Conservation (phyloP, 2,113 vertebrate genomes). For the Sus scrofa region DNA sequence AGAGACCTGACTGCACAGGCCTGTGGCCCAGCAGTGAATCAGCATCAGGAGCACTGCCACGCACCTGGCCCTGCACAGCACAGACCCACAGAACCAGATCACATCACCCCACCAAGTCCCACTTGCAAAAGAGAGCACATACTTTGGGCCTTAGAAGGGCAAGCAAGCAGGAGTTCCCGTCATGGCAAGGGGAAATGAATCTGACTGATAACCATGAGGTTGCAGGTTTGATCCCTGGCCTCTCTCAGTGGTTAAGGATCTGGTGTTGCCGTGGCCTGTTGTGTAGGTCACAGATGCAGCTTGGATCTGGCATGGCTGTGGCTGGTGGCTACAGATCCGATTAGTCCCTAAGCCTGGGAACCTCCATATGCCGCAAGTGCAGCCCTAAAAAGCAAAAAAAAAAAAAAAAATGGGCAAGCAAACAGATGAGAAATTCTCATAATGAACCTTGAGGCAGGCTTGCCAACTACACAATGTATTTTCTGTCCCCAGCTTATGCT, state of each 20-base stretch:
- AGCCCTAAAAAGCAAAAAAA: too few relatives aligned
- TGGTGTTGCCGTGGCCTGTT: too few relatives aligned
- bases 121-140: neutral
- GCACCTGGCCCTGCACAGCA: fast-evolving
- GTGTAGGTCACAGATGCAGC: too few relatives aligned
- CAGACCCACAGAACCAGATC: neutral
- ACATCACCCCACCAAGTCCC: neutral
- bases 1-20: neutral
- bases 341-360: too few relatives aligned
- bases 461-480: neutral
- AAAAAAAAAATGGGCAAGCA: too few relatives aligned
- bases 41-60: fast-evolving
- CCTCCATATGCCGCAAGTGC: too few relatives aligned
- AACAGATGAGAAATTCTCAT: neutral
- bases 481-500: neutral
- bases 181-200: too few relatives aligned
- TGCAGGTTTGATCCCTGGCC: too few relatives aligned
- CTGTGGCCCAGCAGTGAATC: neutral
- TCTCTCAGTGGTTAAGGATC: too few relatives aligned
- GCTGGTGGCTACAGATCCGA: too few relatives aligned
- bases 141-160: neutral
- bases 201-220: too few relatives aligned
- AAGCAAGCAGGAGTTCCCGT: neutral
- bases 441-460: neutral
- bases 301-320: too few relatives aligned